These are phyloP conservation scores for Sprattus sprattus DNA, from an alignment of 2,113 vertebrate species.

Conservation along the genomic window DNA sequence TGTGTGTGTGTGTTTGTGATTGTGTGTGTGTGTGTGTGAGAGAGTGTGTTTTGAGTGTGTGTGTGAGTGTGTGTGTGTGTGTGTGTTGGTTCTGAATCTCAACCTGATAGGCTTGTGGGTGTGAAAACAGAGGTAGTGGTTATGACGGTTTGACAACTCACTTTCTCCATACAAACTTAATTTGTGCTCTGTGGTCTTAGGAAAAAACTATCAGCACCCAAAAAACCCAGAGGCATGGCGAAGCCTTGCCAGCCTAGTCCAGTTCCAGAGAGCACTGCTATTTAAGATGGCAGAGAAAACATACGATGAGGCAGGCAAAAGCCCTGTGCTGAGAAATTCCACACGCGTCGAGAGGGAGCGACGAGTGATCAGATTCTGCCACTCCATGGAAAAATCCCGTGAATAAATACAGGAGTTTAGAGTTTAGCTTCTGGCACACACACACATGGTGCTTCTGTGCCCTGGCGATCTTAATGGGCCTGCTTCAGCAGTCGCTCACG, in stretches of 20 bases:
- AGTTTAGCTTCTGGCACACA: neutral
- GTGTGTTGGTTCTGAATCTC: neutral
- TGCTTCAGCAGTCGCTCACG: conserved; percentile 15
- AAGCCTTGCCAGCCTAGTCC: neutral
- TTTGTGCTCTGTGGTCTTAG: neutral
- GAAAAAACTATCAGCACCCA: neutral
- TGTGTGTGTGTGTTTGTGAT: neutral
- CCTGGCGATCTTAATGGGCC: neutral
- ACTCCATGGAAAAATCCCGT: conserved; percentile 42
- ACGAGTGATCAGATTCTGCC: conserved; percentile 31
- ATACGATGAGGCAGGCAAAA: neutral
- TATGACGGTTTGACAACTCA: neutral
- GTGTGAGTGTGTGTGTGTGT: conserved; percentile 22
- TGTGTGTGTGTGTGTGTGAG: too few relatives aligned
- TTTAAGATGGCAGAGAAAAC: neutral
- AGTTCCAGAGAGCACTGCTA: neutral
- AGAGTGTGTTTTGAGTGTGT: too few relatives aligned
- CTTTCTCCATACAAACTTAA: neutral
- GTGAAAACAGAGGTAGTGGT: neutral
- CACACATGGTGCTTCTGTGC: neutral
- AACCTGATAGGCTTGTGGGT: neutral
- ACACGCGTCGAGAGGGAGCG: neutral
- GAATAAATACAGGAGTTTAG: conserved; percentile 34
- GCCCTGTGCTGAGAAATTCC: neutral
- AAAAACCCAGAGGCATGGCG: neutral